Evolutionary conservation across 2,888 invertebrate genomes (phyloP), one percentile per base, ranked within the genome.

Genomic region (Thereva unica): DNA sequence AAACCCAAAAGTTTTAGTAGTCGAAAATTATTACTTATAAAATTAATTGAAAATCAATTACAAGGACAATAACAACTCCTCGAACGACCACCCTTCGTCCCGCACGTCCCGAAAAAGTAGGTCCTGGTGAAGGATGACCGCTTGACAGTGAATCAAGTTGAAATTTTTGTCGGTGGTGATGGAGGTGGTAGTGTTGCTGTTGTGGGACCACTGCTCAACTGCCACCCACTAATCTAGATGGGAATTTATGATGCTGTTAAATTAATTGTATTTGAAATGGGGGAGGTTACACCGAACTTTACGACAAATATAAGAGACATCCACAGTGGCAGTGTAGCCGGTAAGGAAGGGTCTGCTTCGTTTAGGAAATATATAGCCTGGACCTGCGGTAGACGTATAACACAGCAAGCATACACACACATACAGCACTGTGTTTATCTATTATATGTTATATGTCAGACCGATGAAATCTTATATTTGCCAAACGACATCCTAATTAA

Each of bases 11-110:
- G 23, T 23, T 23, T 23, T 23, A 23, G 23, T 23, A 23, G 23
- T 23, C 23, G 23, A 23, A 23, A 23, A 23, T 23, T 23, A 23
- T 23, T 23, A 23, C 23, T 40, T 10, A 40, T 53, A 53, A 53
- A 53, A 53, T 37, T 53, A 53, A 53, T 53, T 53, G n/a, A 37
- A 37, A 38, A 53, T 53, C 53, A 37, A 53, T 53, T 53, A 53
- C 37, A 53, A 38, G 9, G 38, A 9, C 38, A 40, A 4, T 4
- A 53, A 53, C 9, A 37, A 40, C 37, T n/a, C 9, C 37, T 23
- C 5, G 12, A 52, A 7, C 1, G 2, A 23, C 23, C 23, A 23
- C 2, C 1, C 23, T 2, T 2, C 23, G 23, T 23, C 23, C 2
- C 23, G 1, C 23, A 2, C 23, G 1, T 23, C 23, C 23, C 23